Base-by-base conservation (phyloP, 2,888 invertebrate genomes). In the Ormia ochracea region DNA sequence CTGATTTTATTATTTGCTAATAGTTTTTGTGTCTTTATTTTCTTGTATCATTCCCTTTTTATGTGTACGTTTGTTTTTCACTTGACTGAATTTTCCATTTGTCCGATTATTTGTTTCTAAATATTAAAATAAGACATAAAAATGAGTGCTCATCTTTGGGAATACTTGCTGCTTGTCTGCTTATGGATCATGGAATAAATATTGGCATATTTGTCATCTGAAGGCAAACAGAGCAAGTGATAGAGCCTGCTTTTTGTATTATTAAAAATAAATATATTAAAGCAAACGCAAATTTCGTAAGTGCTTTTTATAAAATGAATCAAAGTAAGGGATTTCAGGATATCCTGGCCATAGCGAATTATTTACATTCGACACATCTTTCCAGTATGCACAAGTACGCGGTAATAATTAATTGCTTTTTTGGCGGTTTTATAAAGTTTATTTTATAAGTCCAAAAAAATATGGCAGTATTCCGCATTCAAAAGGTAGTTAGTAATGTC, bases 31-130 rank as follows among this genome's bases (percentile, higher is more conserved):
- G 19, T 41, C 33, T 63, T 54, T 72, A 26, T 56, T 5, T 33
- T 28, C 31, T 52, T 50, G 43, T 59, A 74, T 59, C 59, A 63
- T 61, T 73, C 36, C 17, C 50, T 50, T 75, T 54, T n/a, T n/a
- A 50, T 80, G 61, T 80, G 75, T 80, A 72, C 80, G 76, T 80
- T 72, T 80, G 72, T 80, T 76, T 80, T 80, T 61, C 61, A 63
- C 66, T 70, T 63, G 72, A 80, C 21, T 72, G 80, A 52, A 76
- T 63, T 72, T 76, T 80, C 63, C 80, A 80, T 80, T 70, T 68
- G 61, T 72, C 23, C 36, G 45, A 48, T 56, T 70, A 26, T 68
- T 61, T 68, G 61, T 58, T 65, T 52, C 12, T 59, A 50, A 43
- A 58, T 28, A 65, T 69, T 63, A 36, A 54, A 59, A 26, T 17